A percentile compares a stretch with the other conserved stretches of the same genome.
Conservation (phyloP, 2,113 vertebrate genomes). For the Puntigrus tetrazona region DNA sequence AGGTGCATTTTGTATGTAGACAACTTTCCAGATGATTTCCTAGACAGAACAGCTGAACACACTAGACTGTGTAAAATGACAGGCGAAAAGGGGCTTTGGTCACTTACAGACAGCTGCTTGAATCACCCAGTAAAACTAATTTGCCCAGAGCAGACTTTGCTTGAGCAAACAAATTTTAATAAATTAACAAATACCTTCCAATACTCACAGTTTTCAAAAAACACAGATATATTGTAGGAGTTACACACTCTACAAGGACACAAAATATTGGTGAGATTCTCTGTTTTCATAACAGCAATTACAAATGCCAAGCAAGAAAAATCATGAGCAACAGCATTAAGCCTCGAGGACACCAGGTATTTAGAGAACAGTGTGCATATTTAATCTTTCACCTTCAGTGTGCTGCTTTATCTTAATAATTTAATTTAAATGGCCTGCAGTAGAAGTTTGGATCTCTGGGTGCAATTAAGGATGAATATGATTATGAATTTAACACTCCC, state of each 20-base stretch:
- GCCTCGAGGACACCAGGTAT: slow-evolving; percentile 59
- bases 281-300: slow-evolving; percentile 65
- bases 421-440: slow-evolving; percentile 55
- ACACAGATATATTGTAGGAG: slow-evolving; percentile 57
- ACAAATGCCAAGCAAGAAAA: slow-evolving; percentile 67
- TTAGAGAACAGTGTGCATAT: slow-evolving; percentile 62
- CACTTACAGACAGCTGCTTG: slow-evolving; percentile 70
- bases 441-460: slow-evolving; percentile 21
- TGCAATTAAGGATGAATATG: background rate
- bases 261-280: slow-evolving; percentile 65
- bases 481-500: background rate
- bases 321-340: slow-evolving; percentile 55
- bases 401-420: slow-evolving; percentile 57
- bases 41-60: slow-evolving; percentile 65
- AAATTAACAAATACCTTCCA: slow-evolving; percentile 71
- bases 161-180: slow-evolving; percentile 73
- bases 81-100: slow-evolving; percentile 70
- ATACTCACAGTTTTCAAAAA: slow-evolving; percentile 59
- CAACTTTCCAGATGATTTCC: slow-evolving; percentile 74
- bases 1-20: slow-evolving; percentile 69
- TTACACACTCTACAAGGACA: slow-evolving; percentile 57
- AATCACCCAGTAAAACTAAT: slow-evolving; percentile 74
- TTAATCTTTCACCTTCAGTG: slow-evolving; percentile 68
- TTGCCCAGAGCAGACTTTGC: slow-evolving; percentile 73
- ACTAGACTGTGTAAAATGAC: slow-evolving; percentile 68